Base-by-base conservation (phyloP, 1,140 invertebrate species). In the Asbolus verrucosus region DNA sequence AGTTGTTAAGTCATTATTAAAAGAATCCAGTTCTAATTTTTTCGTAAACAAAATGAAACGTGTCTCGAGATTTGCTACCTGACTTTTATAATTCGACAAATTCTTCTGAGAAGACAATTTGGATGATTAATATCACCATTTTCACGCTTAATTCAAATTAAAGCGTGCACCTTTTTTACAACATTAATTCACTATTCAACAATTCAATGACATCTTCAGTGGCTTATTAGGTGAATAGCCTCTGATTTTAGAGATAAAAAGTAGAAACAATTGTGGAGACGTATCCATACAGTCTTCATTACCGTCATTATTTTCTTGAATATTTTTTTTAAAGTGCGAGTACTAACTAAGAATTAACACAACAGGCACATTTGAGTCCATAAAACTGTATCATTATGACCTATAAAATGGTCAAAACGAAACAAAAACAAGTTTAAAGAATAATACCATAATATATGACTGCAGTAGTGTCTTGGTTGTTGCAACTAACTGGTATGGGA, bases 1-100 rank as follows among this genome's bases (percentile, higher is more conserved):
- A 54, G 46, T 54, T 54, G 46, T 54, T 54, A 54, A 54, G 46
- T 54, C 46, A 54, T 54, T 54, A 54, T 54, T 54, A 54, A 54
- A 54, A 54, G 46, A 54, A 54, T 54, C 21, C 46, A 54, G 46
- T 27, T 54, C 46, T 54, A 27, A 54, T 54, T 54, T 54, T 54
- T 54, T 54, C 46, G 46, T 54, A 54, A 54, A 54, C 46, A 31
- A 14, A 54, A 54, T 27, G 19, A 54, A 27, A 54, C 46, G 46
- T 54, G 46, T 54, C 46, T 27, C 46, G 46, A 24, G 21, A 27
- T 54, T 11, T 24, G 46, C 46, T 27, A 54, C 21, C 46, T 36
- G 33, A 36, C 33, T 54, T 54, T 54, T 24, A 54, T 46, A 24
- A 54, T 27, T 54, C 21, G 46, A 54, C 46, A 54, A 54, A 54